These are phyloP conservation scores for Camponotus floridanus DNA, from an alignment of 1,140 invertebrate genomes.

Conservation along the genomic window DNA sequence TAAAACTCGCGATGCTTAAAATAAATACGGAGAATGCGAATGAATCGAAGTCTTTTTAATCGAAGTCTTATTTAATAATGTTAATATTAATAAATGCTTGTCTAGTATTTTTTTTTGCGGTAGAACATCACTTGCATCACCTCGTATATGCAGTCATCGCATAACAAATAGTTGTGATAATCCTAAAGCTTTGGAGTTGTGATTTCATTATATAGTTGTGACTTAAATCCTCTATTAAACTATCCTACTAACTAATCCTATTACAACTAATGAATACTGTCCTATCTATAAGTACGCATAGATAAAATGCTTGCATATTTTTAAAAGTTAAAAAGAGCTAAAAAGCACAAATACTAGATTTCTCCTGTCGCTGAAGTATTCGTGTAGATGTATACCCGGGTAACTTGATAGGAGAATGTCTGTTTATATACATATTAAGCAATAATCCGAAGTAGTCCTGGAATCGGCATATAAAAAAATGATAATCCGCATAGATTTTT, in stretches of 20 bases:
- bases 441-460: slow-evolving; percentile 61
- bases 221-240: slow-evolving; percentile 72
- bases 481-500: background rate
- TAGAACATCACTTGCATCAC: slow-evolving; percentile 69
- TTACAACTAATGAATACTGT: slow-evolving; percentile 83
- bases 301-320: slow-evolving; percentile 66
- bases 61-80: slow-evolving; percentile 23
- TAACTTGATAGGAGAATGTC: slow-evolving; percentile 69
- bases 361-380: slow-evolving; percentile 63
- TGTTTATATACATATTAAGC: slow-evolving; percentile 69
- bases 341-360: slow-evolving; percentile 75
- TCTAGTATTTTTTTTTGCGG: background rate
- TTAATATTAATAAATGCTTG: slow-evolving; percentile 23
- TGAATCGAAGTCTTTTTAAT: background rate
- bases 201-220: slow-evolving; percentile 77
- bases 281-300: slow-evolving; percentile 84
- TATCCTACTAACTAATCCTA: slow-evolving; percentile 39
- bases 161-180: slow-evolving; percentile 82
- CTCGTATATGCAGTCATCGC: slow-evolving; percentile 64
- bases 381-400: slow-evolving; percentile 66
- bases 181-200: slow-evolving; percentile 84
- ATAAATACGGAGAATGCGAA: slow-evolving; percentile 25
- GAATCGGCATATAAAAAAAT: slow-evolving; percentile 27
- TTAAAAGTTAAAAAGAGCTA: slow-evolving; percentile 74
- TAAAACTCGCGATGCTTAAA: background rate